These are phyloP conservation scores for Tangara arthus DNA, from an alignment of 2,797 vertebrate genomes.

Conservation along the genomic window DNA sequence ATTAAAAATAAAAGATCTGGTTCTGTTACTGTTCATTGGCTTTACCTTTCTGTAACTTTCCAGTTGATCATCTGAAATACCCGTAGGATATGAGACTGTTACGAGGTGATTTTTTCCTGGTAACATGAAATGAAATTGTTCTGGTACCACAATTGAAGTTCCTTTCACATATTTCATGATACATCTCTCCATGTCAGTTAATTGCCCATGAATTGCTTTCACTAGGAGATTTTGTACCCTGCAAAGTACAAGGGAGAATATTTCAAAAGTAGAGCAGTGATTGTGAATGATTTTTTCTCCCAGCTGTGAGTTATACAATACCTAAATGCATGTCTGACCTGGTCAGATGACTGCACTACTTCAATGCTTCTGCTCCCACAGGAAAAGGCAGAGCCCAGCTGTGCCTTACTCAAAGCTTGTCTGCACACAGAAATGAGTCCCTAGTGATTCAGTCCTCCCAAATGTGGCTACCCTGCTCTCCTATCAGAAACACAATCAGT, in stretches of 20 bases:
- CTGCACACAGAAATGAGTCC: background rate
- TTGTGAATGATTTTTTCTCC: background rate
- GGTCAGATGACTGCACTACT: background rate
- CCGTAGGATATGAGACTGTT: conserved; percentile 87
- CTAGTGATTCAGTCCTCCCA: background rate
- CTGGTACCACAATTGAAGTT: conserved; percentile 83
- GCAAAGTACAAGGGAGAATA: background rate
- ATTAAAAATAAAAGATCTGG: background rate
- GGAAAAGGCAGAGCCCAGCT: background rate
- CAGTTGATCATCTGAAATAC: conserved; percentile 85
- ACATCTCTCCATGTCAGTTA: conserved; percentile 89
- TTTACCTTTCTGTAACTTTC: conserved; percentile 83
- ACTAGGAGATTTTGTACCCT: conserved; percentile 84
- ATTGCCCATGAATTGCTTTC: conserved; percentile 81
- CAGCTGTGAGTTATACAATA: background rate
- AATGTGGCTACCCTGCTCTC: background rate
- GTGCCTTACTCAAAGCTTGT: background rate
- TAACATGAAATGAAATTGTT: conserved; percentile 90
- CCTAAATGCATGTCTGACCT: background rate
- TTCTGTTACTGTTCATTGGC: background rate
- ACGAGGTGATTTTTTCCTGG: conserved; percentile 80
- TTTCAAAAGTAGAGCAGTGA: background rate
- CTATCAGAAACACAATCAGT: background rate
- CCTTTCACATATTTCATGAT: conserved; percentile 85
- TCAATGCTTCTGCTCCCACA: background rate